Evolutionary conservation across 64 coral and sea anemone genomes (phyloP).

Genomic region (Exaiptasia diaphana): DNA sequence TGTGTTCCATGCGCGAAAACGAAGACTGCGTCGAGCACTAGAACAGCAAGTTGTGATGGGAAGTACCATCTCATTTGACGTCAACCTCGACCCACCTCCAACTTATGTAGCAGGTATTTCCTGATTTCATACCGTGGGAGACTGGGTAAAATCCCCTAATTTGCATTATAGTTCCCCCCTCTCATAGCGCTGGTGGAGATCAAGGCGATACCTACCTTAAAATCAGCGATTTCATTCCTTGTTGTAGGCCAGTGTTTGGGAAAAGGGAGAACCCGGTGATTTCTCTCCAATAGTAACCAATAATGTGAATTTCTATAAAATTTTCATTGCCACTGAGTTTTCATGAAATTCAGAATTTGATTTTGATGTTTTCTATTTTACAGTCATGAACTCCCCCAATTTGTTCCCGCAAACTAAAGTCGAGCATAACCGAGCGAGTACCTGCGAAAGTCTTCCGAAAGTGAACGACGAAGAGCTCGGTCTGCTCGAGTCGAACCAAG

Average conservation of each 20-base stretch:
- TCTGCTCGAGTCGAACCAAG: constrained; percentile 57
- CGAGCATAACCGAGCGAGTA: neutral
- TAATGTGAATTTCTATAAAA: too few species aligned
- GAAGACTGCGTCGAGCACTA: constrained; percentile 30
- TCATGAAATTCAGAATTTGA: too few species aligned
- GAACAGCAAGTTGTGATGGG: constrained; percentile 48
- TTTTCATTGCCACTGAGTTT: too few species aligned
- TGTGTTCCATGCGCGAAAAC: constrained; percentile 75
- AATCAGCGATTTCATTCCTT: neutral
- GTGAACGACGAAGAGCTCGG: constrained; percentile 61
- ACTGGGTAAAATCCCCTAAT: too few species aligned
- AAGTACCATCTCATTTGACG: constrained; percentile 74
- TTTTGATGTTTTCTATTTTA: neutral
- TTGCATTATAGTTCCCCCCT: neutral
- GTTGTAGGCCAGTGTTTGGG: neutral
- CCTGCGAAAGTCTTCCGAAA: constrained; percentile 23
- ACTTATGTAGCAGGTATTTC: constrained; percentile 67
- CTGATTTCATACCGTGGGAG: too few species aligned
- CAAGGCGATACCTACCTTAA: neutral
- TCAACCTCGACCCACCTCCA: constrained; percentile 64
- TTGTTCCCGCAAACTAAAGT: constrained; percentile 11
- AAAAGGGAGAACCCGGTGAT: neutral
- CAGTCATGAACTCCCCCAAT: constrained; percentile 61
- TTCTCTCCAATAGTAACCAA: too few species aligned
- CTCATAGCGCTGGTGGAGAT: neutral